Conservation (phyloP, 2,113 vertebrate genomes). For the Sylvia atricapilla region DNA sequence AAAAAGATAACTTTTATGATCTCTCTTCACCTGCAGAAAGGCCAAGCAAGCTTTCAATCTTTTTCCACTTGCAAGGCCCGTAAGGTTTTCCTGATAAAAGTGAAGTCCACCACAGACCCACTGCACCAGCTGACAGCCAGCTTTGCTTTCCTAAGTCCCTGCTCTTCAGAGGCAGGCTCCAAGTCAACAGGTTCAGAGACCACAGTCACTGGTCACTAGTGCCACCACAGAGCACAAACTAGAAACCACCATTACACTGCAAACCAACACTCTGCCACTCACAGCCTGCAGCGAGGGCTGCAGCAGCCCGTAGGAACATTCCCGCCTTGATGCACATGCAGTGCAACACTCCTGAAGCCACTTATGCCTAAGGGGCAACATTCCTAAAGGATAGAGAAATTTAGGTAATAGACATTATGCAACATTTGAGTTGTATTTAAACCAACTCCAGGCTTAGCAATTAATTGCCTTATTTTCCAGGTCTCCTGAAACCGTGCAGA, state of each 20-base stretch:
- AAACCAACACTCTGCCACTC: background rate
- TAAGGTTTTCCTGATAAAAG: background rate
- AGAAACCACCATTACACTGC: background rate
- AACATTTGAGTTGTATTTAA: background rate
- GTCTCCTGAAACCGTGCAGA: background rate
- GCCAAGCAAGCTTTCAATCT: background rate
- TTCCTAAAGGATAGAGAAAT: background rate
- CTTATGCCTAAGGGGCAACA: background rate
- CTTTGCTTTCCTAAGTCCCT: background rate
- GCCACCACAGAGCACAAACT: background rate
- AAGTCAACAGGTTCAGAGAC: background rate
- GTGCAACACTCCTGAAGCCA: background rate
- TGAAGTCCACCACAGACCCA: accelerated
- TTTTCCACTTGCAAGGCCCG: background rate
- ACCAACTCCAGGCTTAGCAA: background rate
- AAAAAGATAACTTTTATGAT: background rate
- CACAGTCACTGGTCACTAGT: background rate
- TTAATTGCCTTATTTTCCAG: background rate
- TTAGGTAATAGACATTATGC: background rate
- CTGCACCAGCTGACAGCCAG: background rate
- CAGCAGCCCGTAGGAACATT: accelerated
- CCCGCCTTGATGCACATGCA: accelerated
- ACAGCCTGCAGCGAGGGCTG: accelerated
- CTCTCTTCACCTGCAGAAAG: background rate
- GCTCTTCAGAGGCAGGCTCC: background rate